These are phyloP conservation scores for Thalpophila matura DNA, from an alignment of 2,888 invertebrate genomes.

Conservation along the genomic window DNA sequence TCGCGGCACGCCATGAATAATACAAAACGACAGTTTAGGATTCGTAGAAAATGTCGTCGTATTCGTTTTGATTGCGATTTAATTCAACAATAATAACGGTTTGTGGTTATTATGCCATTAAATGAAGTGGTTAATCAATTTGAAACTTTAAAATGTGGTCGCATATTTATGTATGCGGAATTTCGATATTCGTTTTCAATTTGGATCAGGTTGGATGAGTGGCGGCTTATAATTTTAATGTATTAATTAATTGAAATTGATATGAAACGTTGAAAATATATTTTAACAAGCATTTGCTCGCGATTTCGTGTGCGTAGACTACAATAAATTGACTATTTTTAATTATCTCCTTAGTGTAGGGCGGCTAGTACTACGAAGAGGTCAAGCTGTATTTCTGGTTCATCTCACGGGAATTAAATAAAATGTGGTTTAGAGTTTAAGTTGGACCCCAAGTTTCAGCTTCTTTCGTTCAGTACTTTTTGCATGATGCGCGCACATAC, in stretches of 20 bases:
- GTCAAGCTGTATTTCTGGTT: too few relatives aligned
- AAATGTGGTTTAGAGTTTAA: too few relatives aligned
- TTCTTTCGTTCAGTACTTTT: too few relatives aligned
- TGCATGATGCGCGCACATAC: too few relatives aligned
- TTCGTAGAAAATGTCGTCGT: constrained; percentile 30
- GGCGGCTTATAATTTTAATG: neutral
- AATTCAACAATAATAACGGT: neutral
- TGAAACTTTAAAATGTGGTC: neutral
- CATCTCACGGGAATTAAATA: too few relatives aligned
- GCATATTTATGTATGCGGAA: neutral
- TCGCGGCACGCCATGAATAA: constrained; percentile 33
- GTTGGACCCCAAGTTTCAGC: too few relatives aligned
- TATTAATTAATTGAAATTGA: neutral
- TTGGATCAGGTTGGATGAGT: neutral
- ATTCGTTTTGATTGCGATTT: neutral
- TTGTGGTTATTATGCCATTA: neutral
- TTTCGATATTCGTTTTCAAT: constrained; percentile 2
- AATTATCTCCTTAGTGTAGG: too few relatives aligned
- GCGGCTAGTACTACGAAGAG: too few relatives aligned
- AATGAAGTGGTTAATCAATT: constrained; percentile 4
- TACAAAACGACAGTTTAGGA: constrained; percentile 5
- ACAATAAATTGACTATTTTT: too few relatives aligned
- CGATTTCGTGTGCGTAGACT: too few relatives aligned
- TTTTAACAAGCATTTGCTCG: neutral
- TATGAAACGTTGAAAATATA: neutral